phyloP scores from a whole-genome alignment of 2,113 vertebrate genomes.

The Myiopsitta monachus region DNA sequence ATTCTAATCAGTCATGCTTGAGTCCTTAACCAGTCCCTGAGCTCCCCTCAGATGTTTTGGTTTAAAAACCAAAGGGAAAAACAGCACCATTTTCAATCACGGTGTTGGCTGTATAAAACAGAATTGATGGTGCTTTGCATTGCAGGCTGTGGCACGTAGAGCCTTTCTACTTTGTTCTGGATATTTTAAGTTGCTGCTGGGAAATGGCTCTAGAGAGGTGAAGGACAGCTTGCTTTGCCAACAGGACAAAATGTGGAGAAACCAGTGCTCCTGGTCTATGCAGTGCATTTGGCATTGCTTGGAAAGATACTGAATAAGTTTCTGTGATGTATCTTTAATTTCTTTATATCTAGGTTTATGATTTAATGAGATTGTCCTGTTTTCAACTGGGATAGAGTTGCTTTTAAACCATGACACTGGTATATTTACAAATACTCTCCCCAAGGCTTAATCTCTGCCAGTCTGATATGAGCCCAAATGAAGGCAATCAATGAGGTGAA shows the following conservation, averaged over 20 bases:
- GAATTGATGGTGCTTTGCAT: background rate
- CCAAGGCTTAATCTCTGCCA: background rate
- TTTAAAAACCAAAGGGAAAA: background rate
- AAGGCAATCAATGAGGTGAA: background rate
- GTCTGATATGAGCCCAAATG: background rate
- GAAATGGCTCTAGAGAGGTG: background rate
- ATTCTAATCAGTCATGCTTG: background rate
- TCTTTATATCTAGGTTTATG: background rate
- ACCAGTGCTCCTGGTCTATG: background rate
- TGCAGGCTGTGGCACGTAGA: background rate
- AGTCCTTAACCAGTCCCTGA: background rate
- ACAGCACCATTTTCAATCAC: background rate
- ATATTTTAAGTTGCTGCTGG: background rate
- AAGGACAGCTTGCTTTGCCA: background rate
- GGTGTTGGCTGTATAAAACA: background rate
- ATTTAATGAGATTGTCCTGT: background rate
- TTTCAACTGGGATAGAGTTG: background rate
- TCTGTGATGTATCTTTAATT: background rate
- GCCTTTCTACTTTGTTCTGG: background rate
- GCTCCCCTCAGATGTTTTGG: background rate
- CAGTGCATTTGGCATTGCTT: background rate
- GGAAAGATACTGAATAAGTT: background rate
- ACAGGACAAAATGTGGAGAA: background rate
- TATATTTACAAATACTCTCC: background rate
- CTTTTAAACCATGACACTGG: background rate